Conservation (phyloP, 2,797 vertebrate species). For the Coilia nasus region DNA sequence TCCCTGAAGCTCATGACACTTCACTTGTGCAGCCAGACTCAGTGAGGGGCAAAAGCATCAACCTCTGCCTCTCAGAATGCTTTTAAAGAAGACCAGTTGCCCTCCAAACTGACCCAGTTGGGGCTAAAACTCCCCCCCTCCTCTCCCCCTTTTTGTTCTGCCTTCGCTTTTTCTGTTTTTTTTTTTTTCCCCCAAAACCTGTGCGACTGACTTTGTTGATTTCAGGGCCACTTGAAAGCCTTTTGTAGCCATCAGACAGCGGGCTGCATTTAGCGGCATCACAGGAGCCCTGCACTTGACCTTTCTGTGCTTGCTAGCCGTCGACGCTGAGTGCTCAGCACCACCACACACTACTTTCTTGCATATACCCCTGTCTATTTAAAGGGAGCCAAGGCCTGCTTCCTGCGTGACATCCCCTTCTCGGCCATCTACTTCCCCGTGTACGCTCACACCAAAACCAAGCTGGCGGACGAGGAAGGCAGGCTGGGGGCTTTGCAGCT, state of each 20-base stretch:
- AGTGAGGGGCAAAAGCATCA: background rate
- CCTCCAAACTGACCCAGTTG: background rate
- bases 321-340: background rate
- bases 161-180: background rate
- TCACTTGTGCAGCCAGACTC: background rate
- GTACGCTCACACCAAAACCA: constrained; percentile 90
- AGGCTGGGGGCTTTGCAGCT: constrained; percentile 87
- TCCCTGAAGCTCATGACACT: background rate
- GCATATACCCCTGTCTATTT: constrained; percentile 40
- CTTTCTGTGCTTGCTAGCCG: background rate
- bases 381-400: constrained; percentile 96
- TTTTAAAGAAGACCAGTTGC: background rate
- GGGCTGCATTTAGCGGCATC: background rate
- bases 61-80: background rate
- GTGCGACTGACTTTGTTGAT: background rate
- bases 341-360: background rate
- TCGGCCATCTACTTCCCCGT: constrained; percentile 97
- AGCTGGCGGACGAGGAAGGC: constrained; percentile 86
- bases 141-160: too few relatives aligned
- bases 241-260: background rate
- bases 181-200: background rate
- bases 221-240: background rate
- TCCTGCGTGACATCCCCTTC: constrained; percentile 97
- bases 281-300: background rate
- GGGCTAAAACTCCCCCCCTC: background rate